Evolutionary conservation across 2,888 invertebrate species (phyloP), one percentile per base, ranked within the genome.

Genomic region (Orthosia incerta): DNA sequence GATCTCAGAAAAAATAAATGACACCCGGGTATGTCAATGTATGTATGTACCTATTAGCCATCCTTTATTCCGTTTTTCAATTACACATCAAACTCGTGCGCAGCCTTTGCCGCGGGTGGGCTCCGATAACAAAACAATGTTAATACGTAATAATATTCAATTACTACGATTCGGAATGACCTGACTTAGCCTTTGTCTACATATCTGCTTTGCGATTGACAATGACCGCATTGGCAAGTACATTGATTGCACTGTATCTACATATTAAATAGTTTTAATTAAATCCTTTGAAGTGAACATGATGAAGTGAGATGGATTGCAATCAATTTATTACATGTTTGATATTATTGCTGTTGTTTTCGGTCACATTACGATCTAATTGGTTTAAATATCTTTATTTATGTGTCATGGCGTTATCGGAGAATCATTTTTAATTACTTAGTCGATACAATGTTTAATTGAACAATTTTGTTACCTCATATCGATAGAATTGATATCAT

Each of bases 101-200:
- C 76, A 76, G 46, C 55, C 51, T n/a, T n/a, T 18, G 7, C 23
- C 16, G 23, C 51, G 61, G 69, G 79, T 66, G 70, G 79, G 55
- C 50, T 9, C 20, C 50, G 80, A 81, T 83, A 81, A 79, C 18
- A 55, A 55, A 74, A 83, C 74, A 82, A 82, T 82, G 69, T 51
- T 63, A 83, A 79, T 67, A 82, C 83, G 83, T 79, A 83, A 83
- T 81, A 74, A 23, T 67, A 72, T 79, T 81, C 71, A 81, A 81
- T 81, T 83, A 81, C 51, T 83, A 79, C 64, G 79, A 62, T 74
- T 81, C 59, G 50, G 79, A 1, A 46, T 79, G 80, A 81, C 80
- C 80, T 74, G 71, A 70, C 70, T 74, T 71, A 79, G 26, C 80
- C 79, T 79, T 83, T 81, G 74, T 74, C 15, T 67, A 62, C 61